Base-by-base conservation (phyloP, 2,797 vertebrate genomes). In the Hydrophis major region DNA sequence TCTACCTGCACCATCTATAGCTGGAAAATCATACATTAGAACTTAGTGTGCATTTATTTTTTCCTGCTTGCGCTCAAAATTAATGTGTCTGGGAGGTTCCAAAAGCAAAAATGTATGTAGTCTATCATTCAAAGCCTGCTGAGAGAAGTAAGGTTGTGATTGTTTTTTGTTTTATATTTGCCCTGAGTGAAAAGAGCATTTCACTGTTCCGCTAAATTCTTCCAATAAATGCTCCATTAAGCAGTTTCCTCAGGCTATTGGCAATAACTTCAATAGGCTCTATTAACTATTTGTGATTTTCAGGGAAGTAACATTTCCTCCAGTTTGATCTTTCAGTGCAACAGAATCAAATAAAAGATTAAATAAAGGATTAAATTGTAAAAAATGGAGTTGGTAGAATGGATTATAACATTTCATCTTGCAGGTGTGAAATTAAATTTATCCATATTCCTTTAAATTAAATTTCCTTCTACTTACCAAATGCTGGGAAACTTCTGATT, bases 191-290 rank as follows among this genome's bases (percentile, higher is more conserved):
- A 88, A 94, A 93, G 92, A 95, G 92, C 92, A 88, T 96, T 96
- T 95, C 59, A 95, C 95, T 93, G 96, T 94, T 94, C 95, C 95
- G 96, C 89, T 95, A 94, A 95, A 90, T 91, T 28, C 47, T 96
- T 95, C 78, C 87, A 94, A 63, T 94, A 94, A 90, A 89, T 92
- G 32, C 59, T 95, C 56, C 89, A 87, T 87, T 90, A 22, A 95
- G 92, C 92, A 55, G 90, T 90, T 95, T 74, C 37, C 92, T 90
- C 94, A 93, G 93, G 92, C 95, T 87, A 88, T 92, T 96, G 94
- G 92, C 91, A 96, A 22, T 89, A 87, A 91, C 93, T 92, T 89
- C 86, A 91, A 55, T 86, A 94, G 87, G 94, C 94, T 95, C 89
- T 94, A 86, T 96, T 78, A 78, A 78, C 74, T 28, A 22, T n/a